These are phyloP conservation scores for Drosophila longiperda DNA, from an alignment of 2,888 invertebrate species.

Conservation along the genomic window DNA sequence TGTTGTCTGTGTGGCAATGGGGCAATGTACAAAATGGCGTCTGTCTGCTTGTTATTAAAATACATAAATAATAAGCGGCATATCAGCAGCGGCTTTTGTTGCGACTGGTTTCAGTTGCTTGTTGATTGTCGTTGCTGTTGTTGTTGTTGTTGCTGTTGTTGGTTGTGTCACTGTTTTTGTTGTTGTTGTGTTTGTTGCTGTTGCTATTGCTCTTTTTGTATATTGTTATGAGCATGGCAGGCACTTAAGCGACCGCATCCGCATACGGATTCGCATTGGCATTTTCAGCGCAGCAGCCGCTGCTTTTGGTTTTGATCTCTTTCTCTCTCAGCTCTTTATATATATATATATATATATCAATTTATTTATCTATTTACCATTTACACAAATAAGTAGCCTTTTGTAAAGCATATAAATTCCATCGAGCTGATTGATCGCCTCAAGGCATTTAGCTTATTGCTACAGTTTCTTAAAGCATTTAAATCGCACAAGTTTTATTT, in stretches of 20 bases:
- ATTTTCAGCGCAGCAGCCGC: conserved; percentile 53
- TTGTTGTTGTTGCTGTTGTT: conserved; percentile 1
- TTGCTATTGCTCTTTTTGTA: conserved; percentile 48
- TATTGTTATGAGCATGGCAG: conserved; percentile 77
- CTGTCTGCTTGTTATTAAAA: conserved; percentile 78
- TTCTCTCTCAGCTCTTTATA: conserved; percentile 12
- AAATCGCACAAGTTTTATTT: neutral
- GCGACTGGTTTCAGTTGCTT: conserved; percentile 46
- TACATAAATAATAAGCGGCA: conserved; percentile 82
- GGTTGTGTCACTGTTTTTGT: conserved; percentile 4
- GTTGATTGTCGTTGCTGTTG: conserved; percentile 41
- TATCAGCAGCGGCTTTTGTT: conserved; percentile 82
- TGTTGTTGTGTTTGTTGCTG: conserved; percentile 12
- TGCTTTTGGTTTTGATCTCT: conserved; percentile 26
- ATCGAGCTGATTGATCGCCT: conserved; percentile 44
- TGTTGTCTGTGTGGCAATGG: conserved; percentile 76
- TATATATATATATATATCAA: neutral
- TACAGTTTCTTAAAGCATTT: conserved; percentile 1
- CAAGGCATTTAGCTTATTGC: conserved; percentile 31
- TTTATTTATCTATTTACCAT: neutral
- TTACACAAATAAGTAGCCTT: conserved; percentile 11
- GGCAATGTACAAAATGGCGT: conserved; percentile 41
- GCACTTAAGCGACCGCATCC: conserved; percentile 81
- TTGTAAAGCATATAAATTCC: conserved; percentile 35
- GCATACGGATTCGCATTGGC: conserved; percentile 38